Base-by-base conservation (phyloP, 2,113 vertebrate genomes). In the Panthera leo region DNA sequence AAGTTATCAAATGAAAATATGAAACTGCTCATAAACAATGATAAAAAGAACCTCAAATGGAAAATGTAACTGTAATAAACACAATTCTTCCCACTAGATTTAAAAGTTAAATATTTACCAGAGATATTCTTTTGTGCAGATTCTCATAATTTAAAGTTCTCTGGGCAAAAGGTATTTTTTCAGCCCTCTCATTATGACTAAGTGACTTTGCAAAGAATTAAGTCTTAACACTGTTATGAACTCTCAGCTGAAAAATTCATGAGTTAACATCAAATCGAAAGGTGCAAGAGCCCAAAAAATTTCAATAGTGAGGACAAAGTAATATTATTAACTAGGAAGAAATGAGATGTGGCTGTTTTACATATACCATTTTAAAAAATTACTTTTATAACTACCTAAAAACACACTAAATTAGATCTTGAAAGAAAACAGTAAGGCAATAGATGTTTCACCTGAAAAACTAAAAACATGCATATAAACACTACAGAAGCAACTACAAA, bases 1-100 rank as follows among this genome's bases (percentile, higher is more conserved):
- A 85, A 78, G 58, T 71, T 89, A 34, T 95, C 88, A 91, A 85
- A 42, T 84, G 89, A 97, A 97, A 97, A 96, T 73, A 89, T 25
- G 53, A 95, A 21, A 83, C 36, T 92, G 45, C 48, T 85, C 55
- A 92, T 58, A 92, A 98, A 98, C 70, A 97, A 97, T 93, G 58
- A 34, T 75, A 88, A 48, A 71, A 79, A 89, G 86, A 97, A 98
- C 89, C 29, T 71, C 84, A 96, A 97, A 92, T 91, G 67, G 94
- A 93, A 97, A 98, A 91, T 97, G 85, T 96, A 97, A 90, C 93
- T 96, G 79, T 89, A 97, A 97, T 65, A 98, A 91, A 89, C 88
- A 96, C 23, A 98, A 96, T 97, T 97, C 97, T 94, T 95, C 87
- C 87, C 34, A 12, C 10, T 96, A 93, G 27, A 96, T 79, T 94